Evolutionary conservation across 2,888 invertebrate species (phyloP).

Genomic region (Myopa tessellatipennis): DNA sequence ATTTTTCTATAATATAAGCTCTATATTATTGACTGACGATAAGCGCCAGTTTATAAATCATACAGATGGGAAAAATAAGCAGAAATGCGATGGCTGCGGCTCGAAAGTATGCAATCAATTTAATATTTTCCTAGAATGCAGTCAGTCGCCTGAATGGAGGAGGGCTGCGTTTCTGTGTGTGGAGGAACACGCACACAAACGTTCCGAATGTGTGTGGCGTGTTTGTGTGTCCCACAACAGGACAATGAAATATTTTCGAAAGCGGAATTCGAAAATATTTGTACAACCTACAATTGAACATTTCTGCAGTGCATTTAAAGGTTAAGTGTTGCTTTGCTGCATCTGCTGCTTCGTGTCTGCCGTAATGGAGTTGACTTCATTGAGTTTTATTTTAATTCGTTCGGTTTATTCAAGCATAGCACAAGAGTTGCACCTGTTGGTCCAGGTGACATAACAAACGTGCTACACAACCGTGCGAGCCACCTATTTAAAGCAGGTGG

Average conservation of each 20-base stretch:
- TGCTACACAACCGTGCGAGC: too few species aligned
- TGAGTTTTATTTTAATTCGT: not conserved
- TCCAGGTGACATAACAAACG: too few species aligned
- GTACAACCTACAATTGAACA: not conserved
- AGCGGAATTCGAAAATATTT: constrained; percentile 1
- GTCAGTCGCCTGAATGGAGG: not conserved
- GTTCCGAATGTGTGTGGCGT: not conserved
- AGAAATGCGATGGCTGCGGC: not conserved
- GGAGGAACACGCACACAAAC: too few species aligned
- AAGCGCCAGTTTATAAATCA: too few species aligned
- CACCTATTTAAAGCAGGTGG: too few species aligned
- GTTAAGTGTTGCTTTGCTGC: not conserved
- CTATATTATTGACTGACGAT: too few species aligned
- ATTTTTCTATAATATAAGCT: too few species aligned
- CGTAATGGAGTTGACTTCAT: not conserved
- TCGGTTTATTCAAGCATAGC: not conserved
- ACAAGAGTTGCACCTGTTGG: too few species aligned
- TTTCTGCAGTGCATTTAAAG: not conserved
- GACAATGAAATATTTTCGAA: not conserved
- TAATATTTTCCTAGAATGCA: not conserved
- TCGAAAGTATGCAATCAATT: not conserved
- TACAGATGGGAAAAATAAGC: too few species aligned
- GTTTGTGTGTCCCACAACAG: not conserved
- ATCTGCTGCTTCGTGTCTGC: not conserved
- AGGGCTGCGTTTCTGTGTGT: not conserved